Evolutionary conservation across 2,113 vertebrate species (phyloP), one percentile per base, ranked within the genome.

Genomic region (Elephas maximus): DNA sequence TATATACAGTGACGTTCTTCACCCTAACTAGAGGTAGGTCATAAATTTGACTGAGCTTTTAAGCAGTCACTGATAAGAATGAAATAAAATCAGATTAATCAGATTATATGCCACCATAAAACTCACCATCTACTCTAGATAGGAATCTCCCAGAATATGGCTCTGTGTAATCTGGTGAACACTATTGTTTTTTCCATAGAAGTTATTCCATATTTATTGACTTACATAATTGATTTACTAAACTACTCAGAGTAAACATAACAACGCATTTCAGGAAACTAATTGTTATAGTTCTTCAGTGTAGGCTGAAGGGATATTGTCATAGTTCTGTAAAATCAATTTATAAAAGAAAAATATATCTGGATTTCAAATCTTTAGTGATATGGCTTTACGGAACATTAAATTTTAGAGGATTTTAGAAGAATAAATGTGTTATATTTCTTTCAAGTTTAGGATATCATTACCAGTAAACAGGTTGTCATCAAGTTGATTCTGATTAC

Each of bases 351-450:
- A 80, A 60, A 17, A 69, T 21, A 78, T 14, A 57, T 41, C 23
- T 51, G n/a, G 14, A 53, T 76, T 93, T 90, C 48, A 80, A 92
- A 51, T 81, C 44, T 84, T 90, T 76, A 90, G 48, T 48, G 20
- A 65, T 17, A 26, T 96, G 44, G 41, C 7, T 62, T 67, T 93
- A 53, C 6, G 18, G 3, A 85, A n/a, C 6, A 8, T 91, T 80
- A 82, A 80, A 67, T 82, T 65, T 60, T 53, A 78, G 44, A 89
- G 18, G 8, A 76, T 63, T 41, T 80, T 37, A 33, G 37, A 94
- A 2, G 15, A 81, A 51, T 83, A 81, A 76, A 85, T 37, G 20
- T 73, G 17, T 37, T 71, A 1, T 10, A 28, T 28, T 73, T 82
- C 60, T 93, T 89, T 81, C 10, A 67, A 14, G 24, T 9, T 83